These are phyloP conservation scores for Stomorhina lunata DNA, from an alignment of 2,888 invertebrate species.

Conservation along the genomic window DNA sequence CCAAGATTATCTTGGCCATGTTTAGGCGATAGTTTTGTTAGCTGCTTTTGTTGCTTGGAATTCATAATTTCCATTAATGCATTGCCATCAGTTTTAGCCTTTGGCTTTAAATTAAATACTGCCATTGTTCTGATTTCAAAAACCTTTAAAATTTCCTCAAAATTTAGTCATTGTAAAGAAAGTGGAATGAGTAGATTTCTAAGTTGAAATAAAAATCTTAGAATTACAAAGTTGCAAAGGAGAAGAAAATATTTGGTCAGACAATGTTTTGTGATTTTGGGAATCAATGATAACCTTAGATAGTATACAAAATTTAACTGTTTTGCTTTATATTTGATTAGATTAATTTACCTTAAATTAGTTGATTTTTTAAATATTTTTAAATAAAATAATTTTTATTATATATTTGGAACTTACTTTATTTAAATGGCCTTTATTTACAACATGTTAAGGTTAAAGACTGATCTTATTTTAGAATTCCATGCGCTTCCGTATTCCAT, in stretches of 20 bases:
- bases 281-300: no score
- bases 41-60: constrained; percentile 53
- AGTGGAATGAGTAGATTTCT: neutral
- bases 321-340: no score
- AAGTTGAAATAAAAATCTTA: neutral
- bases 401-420: no score
- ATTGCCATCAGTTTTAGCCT: constrained; percentile 25
- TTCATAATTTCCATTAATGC: constrained; percentile 55
- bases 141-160: neutral
- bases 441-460: no score
- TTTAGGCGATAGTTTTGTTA: constrained; percentile 56
- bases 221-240: no score
- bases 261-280: no score
- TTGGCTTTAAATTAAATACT: constrained; percentile 14
- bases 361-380: neutral
- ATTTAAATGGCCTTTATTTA: no score
- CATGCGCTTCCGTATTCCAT: no score
- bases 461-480: no score
- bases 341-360: no score
- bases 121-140: constrained; percentile 36
- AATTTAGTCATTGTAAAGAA: neutral
- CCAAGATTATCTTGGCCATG: constrained; percentile 63
- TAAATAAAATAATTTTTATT: neutral
- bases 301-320: no score
- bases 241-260: no score